These are phyloP conservation scores for Caranx melampygus DNA, from an alignment of 2,113 vertebrate species.

Conservation along the genomic window DNA sequence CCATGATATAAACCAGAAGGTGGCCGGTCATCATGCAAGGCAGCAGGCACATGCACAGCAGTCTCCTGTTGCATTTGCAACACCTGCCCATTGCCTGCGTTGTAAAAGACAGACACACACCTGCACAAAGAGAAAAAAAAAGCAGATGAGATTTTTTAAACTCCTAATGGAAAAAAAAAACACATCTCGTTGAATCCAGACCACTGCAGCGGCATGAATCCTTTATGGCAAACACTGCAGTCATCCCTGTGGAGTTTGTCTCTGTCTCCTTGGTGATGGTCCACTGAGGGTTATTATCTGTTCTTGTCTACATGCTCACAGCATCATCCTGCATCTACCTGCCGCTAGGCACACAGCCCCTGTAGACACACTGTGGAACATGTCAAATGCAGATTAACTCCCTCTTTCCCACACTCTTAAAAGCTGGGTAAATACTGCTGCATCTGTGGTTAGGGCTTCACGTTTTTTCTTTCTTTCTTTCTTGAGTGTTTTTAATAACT, in stretches of 20 bases:
- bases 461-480: not conserved
- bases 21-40: constrained; percentile 85
- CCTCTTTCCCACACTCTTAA: not conserved
- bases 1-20: constrained; percentile 82
- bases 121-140: constrained; percentile 36
- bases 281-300: constrained; percentile 78
- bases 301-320: constrained; percentile 63
- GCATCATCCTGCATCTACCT: constrained; percentile 56
- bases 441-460: not conserved
- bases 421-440: not conserved
- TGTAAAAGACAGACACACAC: constrained; percentile 34
- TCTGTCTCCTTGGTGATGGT: constrained; percentile 76
- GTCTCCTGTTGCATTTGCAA: constrained; percentile 79
- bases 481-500: not conserved
- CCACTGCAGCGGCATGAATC: constrained; percentile 8
- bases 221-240: constrained; percentile 32
- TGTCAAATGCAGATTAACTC: constrained; percentile 11
- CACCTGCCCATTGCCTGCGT: constrained; percentile 78
- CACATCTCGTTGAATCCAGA: not conserved
- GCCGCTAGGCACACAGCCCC: constrained; percentile 65
- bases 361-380: constrained; percentile 61
- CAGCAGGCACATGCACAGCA: constrained; percentile 84
- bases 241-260: constrained; percentile 57
- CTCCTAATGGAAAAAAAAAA: not conserved
- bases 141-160: not conserved